These are phyloP conservation scores for Pterobdella sp. DNA, from an alignment of 2,888 invertebrate genomes.

Conservation along the genomic window DNA sequence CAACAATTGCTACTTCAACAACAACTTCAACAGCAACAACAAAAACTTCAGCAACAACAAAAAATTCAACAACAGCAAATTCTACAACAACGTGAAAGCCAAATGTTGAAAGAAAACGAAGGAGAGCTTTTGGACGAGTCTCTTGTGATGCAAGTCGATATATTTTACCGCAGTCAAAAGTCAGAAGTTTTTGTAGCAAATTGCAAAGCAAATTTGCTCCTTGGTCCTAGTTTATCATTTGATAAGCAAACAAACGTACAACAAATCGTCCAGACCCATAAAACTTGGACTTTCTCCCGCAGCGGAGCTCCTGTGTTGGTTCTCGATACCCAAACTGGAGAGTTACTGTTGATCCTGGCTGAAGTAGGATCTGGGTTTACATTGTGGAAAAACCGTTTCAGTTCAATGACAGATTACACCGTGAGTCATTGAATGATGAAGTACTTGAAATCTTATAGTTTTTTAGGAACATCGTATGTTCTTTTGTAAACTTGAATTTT, in stretches of 20 bases:
- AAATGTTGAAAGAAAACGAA: background rate
- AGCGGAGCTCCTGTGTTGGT: slow-evolving; percentile 72
- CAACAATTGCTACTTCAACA: background rate
- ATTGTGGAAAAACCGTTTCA: slow-evolving; percentile 72
- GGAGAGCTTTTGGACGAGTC: slow-evolving; percentile 39
- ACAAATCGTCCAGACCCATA: background rate
- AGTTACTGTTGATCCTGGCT: slow-evolving; percentile 64
- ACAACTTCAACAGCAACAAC: slow-evolving; percentile 9
- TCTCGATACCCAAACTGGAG: slow-evolving; percentile 67
- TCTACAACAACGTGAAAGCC: background rate
- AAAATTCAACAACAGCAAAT: slow-evolving; percentile 7
- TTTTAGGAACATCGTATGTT: too few species aligned
- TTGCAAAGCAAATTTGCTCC: slow-evolving; percentile 59
- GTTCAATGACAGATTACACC: slow-evolving; percentile 66
- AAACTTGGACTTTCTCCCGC: slow-evolving; percentile 63
- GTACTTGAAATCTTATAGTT: too few species aligned
- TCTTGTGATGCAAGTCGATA: slow-evolving; percentile 47
- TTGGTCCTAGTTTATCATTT: slow-evolving; percentile 38
- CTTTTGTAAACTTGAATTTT: too few species aligned
- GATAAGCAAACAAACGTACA: background rate
- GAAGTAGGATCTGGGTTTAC: slow-evolving; percentile 75
- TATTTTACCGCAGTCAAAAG: slow-evolving; percentile 61
- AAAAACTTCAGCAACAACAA: background rate
- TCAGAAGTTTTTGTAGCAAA: slow-evolving; percentile 70
- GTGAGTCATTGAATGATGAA: slow-evolving; percentile 59